A percentile compares a stretch with the other conserved stretches of the same genome.
Evolutionary conservation across 2,113 vertebrate genomes (phyloP).

Genomic region (Eptesicus fuscus): DNA sequence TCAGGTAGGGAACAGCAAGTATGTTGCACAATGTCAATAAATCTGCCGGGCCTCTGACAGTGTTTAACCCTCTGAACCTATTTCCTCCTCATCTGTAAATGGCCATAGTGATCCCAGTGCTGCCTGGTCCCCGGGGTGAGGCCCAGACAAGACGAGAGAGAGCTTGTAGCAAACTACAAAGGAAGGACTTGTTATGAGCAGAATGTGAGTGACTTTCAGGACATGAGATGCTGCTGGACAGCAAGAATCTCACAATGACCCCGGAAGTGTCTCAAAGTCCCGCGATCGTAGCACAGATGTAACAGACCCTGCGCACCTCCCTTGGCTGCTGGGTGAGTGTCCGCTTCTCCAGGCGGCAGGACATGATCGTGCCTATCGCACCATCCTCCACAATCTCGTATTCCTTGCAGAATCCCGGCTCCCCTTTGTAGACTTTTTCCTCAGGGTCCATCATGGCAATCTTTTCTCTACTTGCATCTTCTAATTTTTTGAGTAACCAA

Average conservation of each 20-base stretch:
- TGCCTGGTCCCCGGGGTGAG: neutral
- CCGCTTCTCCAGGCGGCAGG: neutral
- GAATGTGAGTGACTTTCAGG: neutral
- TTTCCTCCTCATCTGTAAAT: constrained; percentile 16
- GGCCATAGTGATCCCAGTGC: neutral
- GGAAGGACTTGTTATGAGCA: neutral
- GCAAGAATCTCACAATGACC: neutral
- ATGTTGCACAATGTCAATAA: constrained; percentile 40
- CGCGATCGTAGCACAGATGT: neutral
- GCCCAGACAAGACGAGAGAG: neutral
- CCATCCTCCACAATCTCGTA: neutral
- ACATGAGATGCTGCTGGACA: constrained; percentile 21
- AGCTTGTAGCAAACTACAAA: neutral
- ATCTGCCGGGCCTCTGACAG: neutral
- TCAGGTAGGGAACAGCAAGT: neutral
- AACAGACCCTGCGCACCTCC: neutral
- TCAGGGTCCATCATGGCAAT: neutral
- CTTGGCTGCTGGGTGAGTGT: neutral
- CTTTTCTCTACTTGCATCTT: neutral
- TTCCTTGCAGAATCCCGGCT: neutral
- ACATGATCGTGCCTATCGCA: fast-evolving
- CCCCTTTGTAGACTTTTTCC: neutral
- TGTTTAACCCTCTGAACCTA: neutral
- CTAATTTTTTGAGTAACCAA: neutral
- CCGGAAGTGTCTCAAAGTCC: neutral